Evolutionary conservation across 1,140 invertebrate genomes (phyloP).

Genomic region (Aphaenogaster rudis): DNA sequence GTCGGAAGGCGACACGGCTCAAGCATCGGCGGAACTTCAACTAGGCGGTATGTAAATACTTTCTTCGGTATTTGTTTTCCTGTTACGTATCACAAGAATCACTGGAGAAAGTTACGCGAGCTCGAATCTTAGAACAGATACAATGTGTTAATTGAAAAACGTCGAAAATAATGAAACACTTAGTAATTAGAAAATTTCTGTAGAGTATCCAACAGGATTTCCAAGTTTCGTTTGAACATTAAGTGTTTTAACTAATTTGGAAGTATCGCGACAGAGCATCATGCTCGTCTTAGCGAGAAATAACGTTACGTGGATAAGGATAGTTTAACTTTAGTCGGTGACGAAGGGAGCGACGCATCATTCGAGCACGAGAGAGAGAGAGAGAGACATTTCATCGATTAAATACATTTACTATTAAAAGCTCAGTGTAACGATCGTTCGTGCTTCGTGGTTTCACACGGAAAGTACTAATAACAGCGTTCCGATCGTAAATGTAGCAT

Average conservation of each 20-base stretch:
- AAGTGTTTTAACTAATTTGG: not conserved
- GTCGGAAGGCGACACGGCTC: constrained; percentile 92
- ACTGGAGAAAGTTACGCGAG: not conserved
- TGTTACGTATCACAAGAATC: not conserved
- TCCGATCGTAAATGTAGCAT: constrained; percentile 21
- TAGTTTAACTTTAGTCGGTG: not conserved
- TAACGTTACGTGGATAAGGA: constrained; percentile 14
- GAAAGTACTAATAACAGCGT: constrained; percentile 38
- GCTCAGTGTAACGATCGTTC: not conserved
- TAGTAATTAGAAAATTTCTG: not conserved
- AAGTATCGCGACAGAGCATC: not conserved
- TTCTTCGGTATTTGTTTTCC: not conserved
- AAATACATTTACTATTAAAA: constrained; percentile 32
- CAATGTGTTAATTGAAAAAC: not conserved
- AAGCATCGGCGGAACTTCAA: constrained; percentile 93
- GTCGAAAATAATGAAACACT: not conserved
- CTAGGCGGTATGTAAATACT: constrained; percentile 90
- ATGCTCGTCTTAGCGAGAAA: not conserved
- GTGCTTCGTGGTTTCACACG: not conserved
- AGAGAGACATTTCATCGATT: constrained; percentile 6
- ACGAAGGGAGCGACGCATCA: not conserved
- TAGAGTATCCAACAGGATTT: not conserved
- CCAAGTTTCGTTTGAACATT: not conserved
- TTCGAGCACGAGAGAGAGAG: not conserved
- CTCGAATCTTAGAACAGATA: not conserved